These are phyloP conservation scores for Noturus placidus DNA, from an alignment of 2,113 vertebrate species.

Conservation along the genomic window DNA sequence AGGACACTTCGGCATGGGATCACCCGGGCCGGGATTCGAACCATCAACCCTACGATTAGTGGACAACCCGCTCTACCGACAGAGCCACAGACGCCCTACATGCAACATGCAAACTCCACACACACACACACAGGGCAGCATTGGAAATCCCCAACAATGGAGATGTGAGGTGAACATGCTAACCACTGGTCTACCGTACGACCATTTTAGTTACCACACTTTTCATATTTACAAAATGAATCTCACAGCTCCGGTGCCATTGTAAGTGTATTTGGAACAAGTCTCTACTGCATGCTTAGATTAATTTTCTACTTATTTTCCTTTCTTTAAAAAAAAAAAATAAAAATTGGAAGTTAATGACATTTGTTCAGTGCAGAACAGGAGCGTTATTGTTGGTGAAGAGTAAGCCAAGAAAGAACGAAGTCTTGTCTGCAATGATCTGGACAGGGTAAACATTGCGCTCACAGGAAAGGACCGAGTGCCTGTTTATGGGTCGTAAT, in stretches of 20 bases:
- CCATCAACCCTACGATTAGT: too few relatives aligned
- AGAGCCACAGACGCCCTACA: too few relatives aligned
- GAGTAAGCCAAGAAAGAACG: slow-evolving; percentile 64
- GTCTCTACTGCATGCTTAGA: slow-evolving; percentile 24
- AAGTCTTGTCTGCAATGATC: slow-evolving; percentile 66
- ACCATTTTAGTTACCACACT: neutral
- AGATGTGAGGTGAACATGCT: too few relatives aligned
- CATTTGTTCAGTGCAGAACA: slow-evolving; percentile 62
- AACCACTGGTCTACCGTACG: too few relatives aligned
- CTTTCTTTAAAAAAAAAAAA: slow-evolving; percentile 47
- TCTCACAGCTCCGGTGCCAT: slow-evolving; percentile 22
- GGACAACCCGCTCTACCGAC: too few relatives aligned
- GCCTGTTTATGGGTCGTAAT: slow-evolving; percentile 81
- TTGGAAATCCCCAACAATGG: too few relatives aligned
- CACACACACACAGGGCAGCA: too few relatives aligned
- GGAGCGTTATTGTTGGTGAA: slow-evolving; percentile 70
- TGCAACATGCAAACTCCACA: too few relatives aligned
- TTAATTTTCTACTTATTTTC: slow-evolving; percentile 67
- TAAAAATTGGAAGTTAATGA: slow-evolving; percentile 67
- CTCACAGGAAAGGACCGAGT: slow-evolving; percentile 80
- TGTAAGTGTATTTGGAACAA: slow-evolving; percentile 56
- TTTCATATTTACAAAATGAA: slow-evolving; percentile 46
- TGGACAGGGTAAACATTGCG: slow-evolving; percentile 68
- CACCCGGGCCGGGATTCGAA: too few relatives aligned
- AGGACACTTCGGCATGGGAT: too few relatives aligned